Conservation (phyloP, 2,797 vertebrate genomes). For the Steatocranus sp. region DNA sequence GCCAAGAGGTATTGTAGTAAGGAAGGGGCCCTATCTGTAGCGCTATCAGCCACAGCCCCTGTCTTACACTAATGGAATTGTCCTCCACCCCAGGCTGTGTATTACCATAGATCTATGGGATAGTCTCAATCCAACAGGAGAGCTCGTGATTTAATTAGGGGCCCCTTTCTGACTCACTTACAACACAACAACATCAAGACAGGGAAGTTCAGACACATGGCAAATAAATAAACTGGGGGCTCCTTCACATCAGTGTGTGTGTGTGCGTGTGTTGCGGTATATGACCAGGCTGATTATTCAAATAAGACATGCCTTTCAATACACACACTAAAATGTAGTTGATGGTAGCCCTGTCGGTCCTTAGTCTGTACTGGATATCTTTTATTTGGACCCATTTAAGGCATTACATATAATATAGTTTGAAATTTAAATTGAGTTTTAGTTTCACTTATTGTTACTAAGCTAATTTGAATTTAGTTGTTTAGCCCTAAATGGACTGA, state of each 20-base stretch:
- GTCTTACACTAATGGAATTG: conserved; percentile 77
- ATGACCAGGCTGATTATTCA: conserved; percentile 47
- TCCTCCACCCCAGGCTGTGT: conserved; percentile 68
- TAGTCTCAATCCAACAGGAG: conserved; percentile 70
- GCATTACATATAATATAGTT: not conserved
- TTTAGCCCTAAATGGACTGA: not conserved
- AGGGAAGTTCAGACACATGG: conserved; percentile 59
- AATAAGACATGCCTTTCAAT: conserved; percentile 35
- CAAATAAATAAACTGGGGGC: conserved; percentile 63
- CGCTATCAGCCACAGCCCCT: conserved; percentile 57
- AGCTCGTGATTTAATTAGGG: conserved; percentile 79
- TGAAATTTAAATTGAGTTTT: not conserved
- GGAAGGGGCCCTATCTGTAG: conserved; percentile 51
- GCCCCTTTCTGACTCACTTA: conserved; percentile 68
- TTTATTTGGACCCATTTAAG: not conserved
- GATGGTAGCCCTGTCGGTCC: not conserved
- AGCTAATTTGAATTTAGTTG: not conserved
- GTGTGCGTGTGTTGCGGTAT: not conserved
- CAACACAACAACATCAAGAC: conserved; percentile 57
- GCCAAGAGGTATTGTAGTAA: conserved; percentile 39
- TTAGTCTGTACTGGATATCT: not conserved
- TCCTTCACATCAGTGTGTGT: conserved; percentile 37
- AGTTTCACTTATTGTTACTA: not conserved
- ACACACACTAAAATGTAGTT: conserved; percentile 11
- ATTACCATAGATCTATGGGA: conserved; percentile 79